Percentiles rank a stretch among this genome's conserved stretches.
Conservation (phyloP, 2,113 vertebrate species). For the Chamaetylas fuelleborni region DNA sequence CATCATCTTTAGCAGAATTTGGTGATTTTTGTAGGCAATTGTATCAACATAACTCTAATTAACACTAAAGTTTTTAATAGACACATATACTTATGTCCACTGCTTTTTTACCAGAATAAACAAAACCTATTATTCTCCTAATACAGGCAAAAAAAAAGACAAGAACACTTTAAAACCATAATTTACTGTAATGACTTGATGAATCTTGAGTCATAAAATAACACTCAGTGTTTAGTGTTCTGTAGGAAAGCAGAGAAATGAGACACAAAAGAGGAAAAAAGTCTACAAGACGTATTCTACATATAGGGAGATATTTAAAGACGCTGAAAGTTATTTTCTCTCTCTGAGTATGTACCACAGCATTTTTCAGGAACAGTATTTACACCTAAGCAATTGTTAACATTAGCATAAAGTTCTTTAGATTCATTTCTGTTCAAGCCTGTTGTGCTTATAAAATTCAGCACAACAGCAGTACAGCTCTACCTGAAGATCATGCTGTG, state of each 20-base stretch:
- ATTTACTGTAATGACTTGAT: background rate
- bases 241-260: background rate
- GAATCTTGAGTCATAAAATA: background rate
- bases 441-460: background rate
- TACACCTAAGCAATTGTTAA: background rate
- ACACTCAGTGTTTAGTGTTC: background rate
- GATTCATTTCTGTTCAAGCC: background rate
- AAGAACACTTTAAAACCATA: background rate
- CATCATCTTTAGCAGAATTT: constrained; percentile 18
- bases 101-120: background rate
- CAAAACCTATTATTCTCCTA: background rate
- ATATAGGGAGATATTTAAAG: background rate
- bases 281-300: background rate
- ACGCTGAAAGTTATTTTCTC: background rate
- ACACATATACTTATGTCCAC: background rate
- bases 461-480: background rate
- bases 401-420: background rate
- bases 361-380: background rate
- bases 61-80: background rate
- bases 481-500: background rate
- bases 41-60: background rate
- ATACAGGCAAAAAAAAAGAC: background rate
- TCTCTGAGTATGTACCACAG: background rate
- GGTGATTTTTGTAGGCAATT: background rate
- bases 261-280: background rate